Conservation (phyloP, 2,888 invertebrate species). For the Drymonia ruficornis region DNA sequence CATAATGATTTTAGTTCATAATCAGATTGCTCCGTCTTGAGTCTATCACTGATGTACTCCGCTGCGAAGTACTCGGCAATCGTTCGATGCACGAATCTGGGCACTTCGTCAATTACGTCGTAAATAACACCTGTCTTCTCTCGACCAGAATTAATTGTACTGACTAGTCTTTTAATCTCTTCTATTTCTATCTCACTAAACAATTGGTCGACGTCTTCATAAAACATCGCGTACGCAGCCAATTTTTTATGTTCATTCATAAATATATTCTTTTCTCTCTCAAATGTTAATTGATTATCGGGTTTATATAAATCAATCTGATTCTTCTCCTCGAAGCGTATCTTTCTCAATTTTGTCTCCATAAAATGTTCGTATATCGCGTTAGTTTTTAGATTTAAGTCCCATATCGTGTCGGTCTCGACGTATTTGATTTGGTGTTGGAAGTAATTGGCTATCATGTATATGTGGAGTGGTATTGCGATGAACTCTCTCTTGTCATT, state of each 20-base stretch:
- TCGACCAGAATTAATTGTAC: constrained; percentile 9
- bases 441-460: constrained; percentile 13
- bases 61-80: constrained; percentile 17
- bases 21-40: constrained; percentile 9
- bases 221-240: constrained; percentile 12
- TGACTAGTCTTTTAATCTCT: constrained; percentile 7
- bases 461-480: constrained; percentile 9
- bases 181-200: constrained; percentile 1
- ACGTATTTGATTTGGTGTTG: constrained; percentile 11
- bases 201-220: background rate
- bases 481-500: background rate
- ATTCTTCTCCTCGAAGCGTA: constrained; percentile 15
- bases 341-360: constrained; percentile 13
- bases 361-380: constrained; percentile 13
- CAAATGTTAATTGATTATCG: constrained; percentile 9
- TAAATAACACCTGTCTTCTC: constrained; percentile 16
- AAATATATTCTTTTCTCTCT: constrained; percentile 13
- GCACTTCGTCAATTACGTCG: constrained; percentile 8
- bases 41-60: constrained; percentile 9
- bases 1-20: background rate
- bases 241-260: constrained; percentile 13
- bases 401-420: constrained; percentile 9
- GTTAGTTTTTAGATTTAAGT: constrained; percentile 11
- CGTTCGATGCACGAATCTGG: constrained; percentile 13
- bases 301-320: constrained; percentile 13